These are phyloP conservation scores for Campaea margaritaria DNA, from an alignment of 2,888 invertebrate genomes.

Conservation along the genomic window DNA sequence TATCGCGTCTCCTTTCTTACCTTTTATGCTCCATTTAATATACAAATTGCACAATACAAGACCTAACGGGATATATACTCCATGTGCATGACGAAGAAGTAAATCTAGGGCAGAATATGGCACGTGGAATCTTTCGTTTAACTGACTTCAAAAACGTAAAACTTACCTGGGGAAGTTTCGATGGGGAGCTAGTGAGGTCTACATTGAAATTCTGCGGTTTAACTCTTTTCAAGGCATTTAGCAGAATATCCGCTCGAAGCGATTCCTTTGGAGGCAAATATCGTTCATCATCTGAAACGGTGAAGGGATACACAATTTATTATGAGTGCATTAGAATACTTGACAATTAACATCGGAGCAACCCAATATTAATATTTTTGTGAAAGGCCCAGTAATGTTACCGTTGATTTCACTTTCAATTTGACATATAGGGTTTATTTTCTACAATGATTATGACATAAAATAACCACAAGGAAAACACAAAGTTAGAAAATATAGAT, in stretches of 20 bases:
- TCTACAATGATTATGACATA: too few relatives aligned
- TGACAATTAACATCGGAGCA: neutral
- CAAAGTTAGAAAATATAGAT: too few relatives aligned
- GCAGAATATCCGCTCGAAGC: slow-evolving; percentile 70
- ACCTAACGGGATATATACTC: too few relatives aligned
- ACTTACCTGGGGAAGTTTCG: slow-evolving; percentile 64
- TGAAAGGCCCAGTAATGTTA: too few relatives aligned
- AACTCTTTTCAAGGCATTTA: slow-evolving; percentile 68
- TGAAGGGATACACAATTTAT: neutral
- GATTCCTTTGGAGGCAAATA: slow-evolving; percentile 75
- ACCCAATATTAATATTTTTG: too few relatives aligned
- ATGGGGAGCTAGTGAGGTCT: slow-evolving; percentile 62
- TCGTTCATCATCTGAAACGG: slow-evolving; percentile 67
- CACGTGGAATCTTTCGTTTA: neutral
- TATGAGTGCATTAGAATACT: neutral
- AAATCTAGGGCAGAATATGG: too few relatives aligned
- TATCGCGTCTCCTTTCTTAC: too few relatives aligned
- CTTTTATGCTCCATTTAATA: too few relatives aligned
- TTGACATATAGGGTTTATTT: neutral
- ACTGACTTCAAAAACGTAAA: too few relatives aligned
- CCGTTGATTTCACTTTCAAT: neutral
- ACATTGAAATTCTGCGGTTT: slow-evolving; percentile 73
- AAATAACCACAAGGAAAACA: too few relatives aligned
- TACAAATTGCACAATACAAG: too few relatives aligned
- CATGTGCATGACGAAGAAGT: too few relatives aligned